Evolutionary conservation across 2,888 invertebrate genomes (phyloP), one percentile per base, ranked within the genome.

Genomic region (Eupsilia transversa): DNA sequence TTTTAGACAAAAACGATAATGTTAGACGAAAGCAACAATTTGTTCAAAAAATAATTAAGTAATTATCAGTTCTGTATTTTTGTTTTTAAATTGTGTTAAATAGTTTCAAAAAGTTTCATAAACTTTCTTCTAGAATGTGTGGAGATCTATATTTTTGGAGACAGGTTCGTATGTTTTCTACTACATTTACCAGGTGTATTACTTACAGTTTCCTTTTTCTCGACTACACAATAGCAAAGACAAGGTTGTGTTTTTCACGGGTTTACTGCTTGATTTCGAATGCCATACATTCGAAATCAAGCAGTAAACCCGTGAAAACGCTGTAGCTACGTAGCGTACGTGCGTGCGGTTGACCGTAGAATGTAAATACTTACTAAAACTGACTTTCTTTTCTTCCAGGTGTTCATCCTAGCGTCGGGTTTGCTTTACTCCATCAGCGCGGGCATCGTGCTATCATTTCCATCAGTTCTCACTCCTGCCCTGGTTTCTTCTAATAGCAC

Each of bases 371-470:
- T 30, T 10, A n/a, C n/a, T 41, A 41, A 49, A 27, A 43, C 4
- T n/a, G n/a, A 30, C 2, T 49, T 56, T 0, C 2, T 17, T 23
- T 57, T 49, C 17, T 88, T 89, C 10, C 87, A 91, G 91, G 20
- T 76, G 6, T 86, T 87, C 67, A 76, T 91, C 14, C 54, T 91
- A 7, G 43, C 65, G 0, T 72, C 89, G 1, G 72, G 77, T 60
- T 61, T 87, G n/a, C 49, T 89, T 5, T 79, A 84, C 52, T 83
- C 85, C 0, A 3, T 89, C 6, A 79, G 86, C 41, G 72, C 80
- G 2, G 92, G 92, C 3, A 74, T 90, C 1, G 88, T 90, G 82
- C 20, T 91, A 17, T 84, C 89, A 0, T 92, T 88, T 27, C 91
- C 92, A 9, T 79, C 91, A 0, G 88, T 92, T 0, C 74, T 93